phyloP scores from a whole-genome alignment of 2,888 invertebrate species.

The Polydrusus tereticollis region DNA sequence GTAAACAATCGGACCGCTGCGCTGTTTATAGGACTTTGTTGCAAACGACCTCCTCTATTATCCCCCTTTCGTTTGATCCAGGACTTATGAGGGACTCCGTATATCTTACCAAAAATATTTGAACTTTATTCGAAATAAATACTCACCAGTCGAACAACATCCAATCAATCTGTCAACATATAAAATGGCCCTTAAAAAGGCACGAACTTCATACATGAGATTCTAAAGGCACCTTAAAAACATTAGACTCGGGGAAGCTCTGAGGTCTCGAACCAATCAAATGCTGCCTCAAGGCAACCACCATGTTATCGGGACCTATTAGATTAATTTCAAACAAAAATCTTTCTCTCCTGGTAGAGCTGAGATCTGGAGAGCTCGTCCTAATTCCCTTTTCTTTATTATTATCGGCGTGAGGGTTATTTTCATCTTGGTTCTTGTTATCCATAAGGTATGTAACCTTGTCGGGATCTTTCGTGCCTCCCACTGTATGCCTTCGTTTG shows the following conservation, averaged over 20 bases:
- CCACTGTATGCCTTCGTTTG: slow-evolving; percentile 92
- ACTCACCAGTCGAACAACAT: slow-evolving; percentile 30
- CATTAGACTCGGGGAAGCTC: slow-evolving; percentile 69
- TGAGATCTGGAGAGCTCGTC: slow-evolving; percentile 75
- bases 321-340: slow-evolving; percentile 70
- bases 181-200: slow-evolving; percentile 24
- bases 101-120: no score
- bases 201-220: slow-evolving; percentile 69
- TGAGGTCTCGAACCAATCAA: slow-evolving; percentile 69
- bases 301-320: slow-evolving; percentile 69
- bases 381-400: slow-evolving; percentile 71
- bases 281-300: slow-evolving; percentile 67
- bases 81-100: no score
- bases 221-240: slow-evolving; percentile 72
- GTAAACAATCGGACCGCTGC: no score
- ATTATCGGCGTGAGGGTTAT: slow-evolving; percentile 61
- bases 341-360: slow-evolving; percentile 65
- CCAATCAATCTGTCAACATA: slow-evolving; percentile 28
- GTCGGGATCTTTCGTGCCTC: slow-evolving; percentile 90
- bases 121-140: no score
- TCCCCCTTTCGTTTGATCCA: no score
- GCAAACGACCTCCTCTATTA: no score
- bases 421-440: slow-evolving; percentile 69
- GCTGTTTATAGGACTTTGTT: no score
- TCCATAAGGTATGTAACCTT: slow-evolving; percentile 71